Evolutionary conservation across 2,888 invertebrate genomes (phyloP), one percentile per base, ranked within the genome.

Genomic region (Leuctra nigra): DNA sequence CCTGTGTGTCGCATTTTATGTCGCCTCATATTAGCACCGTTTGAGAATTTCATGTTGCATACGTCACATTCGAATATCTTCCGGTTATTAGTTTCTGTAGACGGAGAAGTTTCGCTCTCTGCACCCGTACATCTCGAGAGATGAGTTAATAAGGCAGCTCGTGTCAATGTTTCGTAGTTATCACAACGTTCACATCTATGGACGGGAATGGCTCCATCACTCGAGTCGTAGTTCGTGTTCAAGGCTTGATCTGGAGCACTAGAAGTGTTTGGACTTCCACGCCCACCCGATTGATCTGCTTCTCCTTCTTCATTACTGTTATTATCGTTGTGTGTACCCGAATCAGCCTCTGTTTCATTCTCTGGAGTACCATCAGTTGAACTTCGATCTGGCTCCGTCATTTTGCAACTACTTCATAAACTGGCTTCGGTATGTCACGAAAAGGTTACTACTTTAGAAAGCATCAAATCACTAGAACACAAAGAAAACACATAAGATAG

Each of bases 21-120:
- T 55, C 94, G 81, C 61, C 94, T 81, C 94, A 95, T 94, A 70
- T 94, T 95, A 48, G 94, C 94, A 65, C 93, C 93, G 72, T 94
- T 93, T 18, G 92, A 92, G 75, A 95, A 95, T 74, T 91, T 91
- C 93, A 94, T 93, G 71, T 92, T 91, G 73, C 94, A 95, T 56
- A 95, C 91, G 73, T 95, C 94, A 72, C 94, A 95, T 71, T 92
- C 91, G 69, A 93, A 94, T 69, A 93, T 84, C 72, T 93, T 92
- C 64, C 92, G 80, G 68, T 58, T 58, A 33, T 61, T 56, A n/a
- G 46, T 44, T 29, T 60, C 60, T 2, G 50, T 52, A 22, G 56
- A 53, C 4, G 57, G 46, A 18, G 55, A 52, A 2, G 55, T 70
- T 63, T 73, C 73, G 7, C 67, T 69, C 11, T 72, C 65, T 65